These are phyloP conservation scores for Gavialis gangeticus DNA, from an alignment of 2,113 vertebrate species.

Conservation along the genomic window DNA sequence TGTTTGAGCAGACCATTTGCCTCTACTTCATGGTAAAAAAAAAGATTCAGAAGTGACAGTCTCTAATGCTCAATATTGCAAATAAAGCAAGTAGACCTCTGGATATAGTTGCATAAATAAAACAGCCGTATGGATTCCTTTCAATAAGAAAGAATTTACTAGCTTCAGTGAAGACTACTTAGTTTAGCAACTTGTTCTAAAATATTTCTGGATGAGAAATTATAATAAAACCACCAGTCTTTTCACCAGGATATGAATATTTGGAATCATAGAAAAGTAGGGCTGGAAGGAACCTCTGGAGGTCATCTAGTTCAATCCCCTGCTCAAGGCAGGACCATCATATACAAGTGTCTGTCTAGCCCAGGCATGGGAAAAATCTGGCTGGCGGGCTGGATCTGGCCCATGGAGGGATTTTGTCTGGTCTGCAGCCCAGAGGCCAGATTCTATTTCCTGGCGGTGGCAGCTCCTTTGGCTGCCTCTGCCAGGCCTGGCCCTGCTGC, in stretches of 20 bases:
- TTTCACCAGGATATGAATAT: not conserved
- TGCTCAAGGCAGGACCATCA: no score
- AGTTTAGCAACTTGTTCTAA: not conserved
- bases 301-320: no score
- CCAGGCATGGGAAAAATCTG: no score
- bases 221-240: not conserved
- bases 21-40: not conserved
- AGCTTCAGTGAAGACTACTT: slow-evolving; percentile 14
- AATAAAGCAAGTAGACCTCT: not conserved
- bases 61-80: slow-evolving; percentile 10
- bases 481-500: no score
- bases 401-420: not conserved
- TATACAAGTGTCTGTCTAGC: no score
- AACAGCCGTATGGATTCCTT: not conserved
- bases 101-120: slow-evolving; percentile 8
- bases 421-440: no score
- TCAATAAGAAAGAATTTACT: slow-evolving; percentile 3
- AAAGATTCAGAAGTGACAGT: slow-evolving; percentile 8
- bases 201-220: not conserved
- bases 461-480: no score
- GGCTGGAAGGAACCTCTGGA: no score
- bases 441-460: not conserved
- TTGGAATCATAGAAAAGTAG: not conserved
- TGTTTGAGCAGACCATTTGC: not conserved
- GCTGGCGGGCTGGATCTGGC: not conserved